A percentile compares a stretch with the other conserved stretches of the same genome.
Evolutionary conservation across 2,888 invertebrate genomes (phyloP).

Genomic region (Ametastegia equiseti): DNA sequence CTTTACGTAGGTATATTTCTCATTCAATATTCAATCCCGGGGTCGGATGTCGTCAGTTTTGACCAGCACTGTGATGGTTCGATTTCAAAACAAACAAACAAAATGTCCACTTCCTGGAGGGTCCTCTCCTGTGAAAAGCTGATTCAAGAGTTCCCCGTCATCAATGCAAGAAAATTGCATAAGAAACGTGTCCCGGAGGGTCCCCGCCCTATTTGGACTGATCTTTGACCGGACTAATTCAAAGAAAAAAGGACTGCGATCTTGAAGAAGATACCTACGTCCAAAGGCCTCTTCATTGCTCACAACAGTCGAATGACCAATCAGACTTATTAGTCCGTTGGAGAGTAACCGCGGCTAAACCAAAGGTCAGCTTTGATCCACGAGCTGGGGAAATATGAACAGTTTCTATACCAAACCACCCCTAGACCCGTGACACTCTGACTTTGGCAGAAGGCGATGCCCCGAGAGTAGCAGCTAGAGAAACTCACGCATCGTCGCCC

Average conservation of each 20-base stretch:
- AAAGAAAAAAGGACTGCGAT: constrained; percentile 7
- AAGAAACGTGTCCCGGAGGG: neutral
- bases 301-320: constrained; percentile 39
- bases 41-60: no score
- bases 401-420: neutral
- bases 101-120: no score
- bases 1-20: no score
- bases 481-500: constrained; percentile 36
- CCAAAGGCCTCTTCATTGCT: constrained; percentile 16
- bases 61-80: no score
- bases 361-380: constrained; percentile 31
- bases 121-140: no score
- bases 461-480: neutral
- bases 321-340: constrained; percentile 30
- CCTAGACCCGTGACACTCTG: no score
- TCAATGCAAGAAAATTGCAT: neutral
- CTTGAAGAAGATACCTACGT: neutral
- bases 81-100: no score
- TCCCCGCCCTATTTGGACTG: neutral
- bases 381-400: constrained; percentile 32
- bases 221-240: neutral
- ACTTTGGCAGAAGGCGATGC: neutral
- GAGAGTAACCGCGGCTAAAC: constrained; percentile 2
- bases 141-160: neutral
- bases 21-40: no score